Conservation (phyloP, 1,140 invertebrate genomes). For the Atta texana region DNA sequence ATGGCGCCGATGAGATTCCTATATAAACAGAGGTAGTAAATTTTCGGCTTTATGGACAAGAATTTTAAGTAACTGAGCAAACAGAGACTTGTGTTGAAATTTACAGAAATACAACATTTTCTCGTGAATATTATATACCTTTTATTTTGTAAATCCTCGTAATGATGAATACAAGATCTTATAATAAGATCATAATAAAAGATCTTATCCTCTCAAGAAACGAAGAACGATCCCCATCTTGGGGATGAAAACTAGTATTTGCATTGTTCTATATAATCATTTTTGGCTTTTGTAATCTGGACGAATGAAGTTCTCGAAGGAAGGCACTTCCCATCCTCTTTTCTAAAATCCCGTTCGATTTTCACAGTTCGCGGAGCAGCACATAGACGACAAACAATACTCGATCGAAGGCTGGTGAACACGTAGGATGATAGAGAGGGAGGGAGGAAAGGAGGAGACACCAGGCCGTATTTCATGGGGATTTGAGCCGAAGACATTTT, state of each 20-base stretch:
- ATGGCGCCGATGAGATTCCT: constrained; percentile 38
- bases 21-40: neutral
- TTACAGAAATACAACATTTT: neutral
- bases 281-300: constrained; percentile 22
- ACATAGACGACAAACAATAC: constrained; percentile 77
- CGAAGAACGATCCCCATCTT: too few relatives aligned
- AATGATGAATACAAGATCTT: neutral
- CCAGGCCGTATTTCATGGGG: constrained; percentile 84
- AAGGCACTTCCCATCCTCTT: constrained; percentile 66
- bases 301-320: neutral
- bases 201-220: neutral
- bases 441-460: constrained; percentile 51
- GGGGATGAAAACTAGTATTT: neutral
- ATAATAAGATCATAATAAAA: neutral
- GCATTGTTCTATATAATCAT: constrained; percentile 26
- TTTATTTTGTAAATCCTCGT: neutral
- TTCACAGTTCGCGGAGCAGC: constrained; percentile 74
- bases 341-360: constrained; percentile 75
- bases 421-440: neutral
- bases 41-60: neutral
- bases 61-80: constrained; percentile 28
- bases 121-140: neutral
- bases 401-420: constrained; percentile 70
- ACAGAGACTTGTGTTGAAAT: neutral
- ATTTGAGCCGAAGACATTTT: constrained; percentile 86